phyloP scores from a whole-genome alignment of 1,140 invertebrate species.

The Probaryconus sp. region DNA sequence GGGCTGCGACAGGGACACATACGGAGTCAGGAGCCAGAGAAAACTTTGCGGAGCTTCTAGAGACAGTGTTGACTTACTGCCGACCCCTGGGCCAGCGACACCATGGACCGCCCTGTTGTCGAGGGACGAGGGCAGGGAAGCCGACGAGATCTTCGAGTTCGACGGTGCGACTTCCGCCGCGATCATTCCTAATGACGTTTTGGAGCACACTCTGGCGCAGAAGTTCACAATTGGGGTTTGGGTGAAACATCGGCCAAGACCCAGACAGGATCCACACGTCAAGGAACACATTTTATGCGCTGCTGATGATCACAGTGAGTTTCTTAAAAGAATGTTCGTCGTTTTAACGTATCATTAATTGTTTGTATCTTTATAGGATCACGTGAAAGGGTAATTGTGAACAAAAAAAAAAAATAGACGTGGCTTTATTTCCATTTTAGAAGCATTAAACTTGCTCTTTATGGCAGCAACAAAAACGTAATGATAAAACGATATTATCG shows the following conservation, averaged over 20 bases:
- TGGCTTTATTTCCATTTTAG: no score
- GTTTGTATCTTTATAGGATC: not conserved
- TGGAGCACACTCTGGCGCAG: conserved; percentile 86
- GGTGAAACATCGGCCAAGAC: conserved; percentile 90
- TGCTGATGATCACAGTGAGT: conserved; percentile 96
- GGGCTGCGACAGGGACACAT: conserved; percentile 95
- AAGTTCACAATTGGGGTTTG: conserved; percentile 95
- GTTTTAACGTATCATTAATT: not conserved
- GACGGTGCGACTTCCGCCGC: conserved; percentile 92
- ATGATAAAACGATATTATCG: no score
- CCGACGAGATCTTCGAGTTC: conserved; percentile 96
- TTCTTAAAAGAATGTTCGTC: conserved; percentile 28
- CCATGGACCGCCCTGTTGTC: conserved; percentile 93
- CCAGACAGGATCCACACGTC: conserved; percentile 87
- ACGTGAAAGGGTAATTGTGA: no score
- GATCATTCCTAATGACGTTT: conserved; percentile 86
- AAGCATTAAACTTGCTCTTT: no score
- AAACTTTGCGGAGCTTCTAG: conserved; percentile 88
- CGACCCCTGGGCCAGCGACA: conserved; percentile 86
- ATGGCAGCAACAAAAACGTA: no score
- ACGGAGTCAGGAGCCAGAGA: conserved; percentile 91
- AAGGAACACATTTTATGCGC: conserved; percentile 98
- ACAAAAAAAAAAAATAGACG: no score
- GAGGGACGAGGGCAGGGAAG: conserved; percentile 92
- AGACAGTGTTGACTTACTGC: conserved; percentile 89